Percentiles rank a stretch among this genome's conserved stretches.
Conservation (phyloP, 2,113 vertebrate species). For the Cynocephalus volans region DNA sequence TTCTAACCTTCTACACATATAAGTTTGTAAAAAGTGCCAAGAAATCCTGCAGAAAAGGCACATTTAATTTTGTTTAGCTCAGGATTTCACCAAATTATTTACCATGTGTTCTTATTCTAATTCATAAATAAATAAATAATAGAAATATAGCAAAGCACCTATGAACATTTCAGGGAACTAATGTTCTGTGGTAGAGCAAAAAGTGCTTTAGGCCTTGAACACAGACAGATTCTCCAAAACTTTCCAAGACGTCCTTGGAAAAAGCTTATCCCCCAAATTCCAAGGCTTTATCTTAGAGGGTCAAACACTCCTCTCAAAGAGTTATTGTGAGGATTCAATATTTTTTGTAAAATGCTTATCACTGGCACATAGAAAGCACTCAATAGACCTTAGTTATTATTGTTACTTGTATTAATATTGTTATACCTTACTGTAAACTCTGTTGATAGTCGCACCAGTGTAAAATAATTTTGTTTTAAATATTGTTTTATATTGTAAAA, state of each 20-base stretch:
- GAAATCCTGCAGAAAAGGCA: background rate
- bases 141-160: background rate
- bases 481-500: too few species aligned
- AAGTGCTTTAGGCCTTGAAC: background rate
- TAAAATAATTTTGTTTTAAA: background rate
- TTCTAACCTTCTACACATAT: too few species aligned
- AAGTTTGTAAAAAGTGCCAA: background rate
- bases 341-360: background rate
- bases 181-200: background rate
- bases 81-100: background rate
- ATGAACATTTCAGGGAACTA: background rate
- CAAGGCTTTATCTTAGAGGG: background rate
- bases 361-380: background rate
- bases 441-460: background rate
- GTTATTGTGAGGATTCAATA: background rate
- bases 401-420: background rate
- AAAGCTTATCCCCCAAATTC: background rate
- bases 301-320: background rate
- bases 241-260: background rate
- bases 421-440: background rate
- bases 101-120: background rate
- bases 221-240: background rate
- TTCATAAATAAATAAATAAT: background rate
- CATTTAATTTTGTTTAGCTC: background rate
- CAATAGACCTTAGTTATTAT: background rate